A percentile compares a stretch with the other conserved stretches of the same genome.
phyloP scores from a whole-genome alignment of 2,888 invertebrate species.

The Osedax fenrisi region DNA sequence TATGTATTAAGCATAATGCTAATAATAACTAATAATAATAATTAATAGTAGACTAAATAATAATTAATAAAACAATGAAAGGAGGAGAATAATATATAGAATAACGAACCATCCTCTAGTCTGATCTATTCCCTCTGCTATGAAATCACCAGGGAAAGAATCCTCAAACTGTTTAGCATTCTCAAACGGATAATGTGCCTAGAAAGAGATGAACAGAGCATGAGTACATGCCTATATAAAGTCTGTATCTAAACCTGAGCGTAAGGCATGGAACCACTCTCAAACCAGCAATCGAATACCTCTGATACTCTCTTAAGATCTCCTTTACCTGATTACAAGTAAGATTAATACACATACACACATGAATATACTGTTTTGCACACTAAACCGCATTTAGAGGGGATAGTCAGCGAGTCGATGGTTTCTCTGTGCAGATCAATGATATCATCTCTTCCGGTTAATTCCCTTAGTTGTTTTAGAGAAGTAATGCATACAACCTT shows the following conservation, averaged over 20 bases:
- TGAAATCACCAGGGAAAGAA: slow-evolving; percentile 90
- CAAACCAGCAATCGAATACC: slow-evolving; percentile 99
- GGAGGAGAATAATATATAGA: no score
- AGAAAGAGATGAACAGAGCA: neutral
- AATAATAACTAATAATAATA: no score
- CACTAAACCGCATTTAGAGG: slow-evolving; percentile 63
- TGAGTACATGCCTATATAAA: no score
- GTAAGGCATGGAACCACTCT: slow-evolving; percentile 94
- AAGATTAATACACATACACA: no score
- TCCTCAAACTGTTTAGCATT: slow-evolving; percentile 58
- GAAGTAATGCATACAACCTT: slow-evolving; percentile 78
- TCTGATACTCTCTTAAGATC: slow-evolving; percentile 73
- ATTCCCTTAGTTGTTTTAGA: slow-evolving; percentile 71
- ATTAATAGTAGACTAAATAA: no score
- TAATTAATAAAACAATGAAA: no score
- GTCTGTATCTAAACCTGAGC: slow-evolving; percentile 54
- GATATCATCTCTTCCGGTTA: slow-evolving; percentile 66
- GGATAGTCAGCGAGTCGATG: slow-evolving; percentile 82
- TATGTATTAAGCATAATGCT: no score
- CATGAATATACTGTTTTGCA: no score
- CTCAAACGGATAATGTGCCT: slow-evolving; percentile 72
- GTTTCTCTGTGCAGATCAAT: slow-evolving; percentile 86
- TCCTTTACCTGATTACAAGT: slow-evolving; percentile 69
- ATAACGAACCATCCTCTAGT: slow-evolving; percentile 72
- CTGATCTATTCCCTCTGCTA: slow-evolving; percentile 97